Percentiles rank a stretch among this genome's conserved stretches.
phyloP scores from a whole-genome alignment of 2,797 vertebrate genomes.

The Eremophila alpestris region DNA sequence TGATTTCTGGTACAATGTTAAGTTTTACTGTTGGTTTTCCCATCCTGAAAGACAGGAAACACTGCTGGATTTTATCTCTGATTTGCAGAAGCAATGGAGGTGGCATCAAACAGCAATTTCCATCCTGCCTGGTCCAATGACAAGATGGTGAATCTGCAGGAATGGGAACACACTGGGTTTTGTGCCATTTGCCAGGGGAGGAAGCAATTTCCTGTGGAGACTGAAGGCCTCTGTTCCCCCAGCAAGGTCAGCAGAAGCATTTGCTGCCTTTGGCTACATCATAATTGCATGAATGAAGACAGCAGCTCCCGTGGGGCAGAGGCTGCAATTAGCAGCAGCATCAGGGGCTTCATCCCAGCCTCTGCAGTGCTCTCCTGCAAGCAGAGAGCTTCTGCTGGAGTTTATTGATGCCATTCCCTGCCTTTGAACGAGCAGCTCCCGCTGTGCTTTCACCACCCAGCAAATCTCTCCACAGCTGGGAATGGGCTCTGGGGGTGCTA shows the following conservation, averaged over 20 bases:
- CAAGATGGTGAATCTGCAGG: background rate
- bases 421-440: background rate
- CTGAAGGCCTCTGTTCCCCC: background rate
- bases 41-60: background rate
- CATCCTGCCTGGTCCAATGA: background rate
- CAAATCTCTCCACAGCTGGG: background rate
- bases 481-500: background rate
- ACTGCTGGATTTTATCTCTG: background rate
- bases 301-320: background rate
- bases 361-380: background rate
- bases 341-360: slow-evolving; percentile 9
- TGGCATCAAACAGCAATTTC: background rate
- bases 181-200: slow-evolving; percentile 8
- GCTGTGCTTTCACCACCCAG: background rate
- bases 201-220: background rate
- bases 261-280: slow-evolving; percentile 35
- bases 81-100: background rate
- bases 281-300: slow-evolving; percentile 56
- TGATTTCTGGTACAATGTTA: background rate
- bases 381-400: background rate
- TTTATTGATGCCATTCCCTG: background rate
- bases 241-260: slow-evolving; percentile 50
- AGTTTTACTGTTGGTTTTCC: background rate
- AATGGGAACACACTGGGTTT: background rate
- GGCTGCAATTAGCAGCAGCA: slow-evolving; percentile 26